A percentile compares a stretch with the other conserved stretches of the same genome.
Evolutionary conservation across 2,797 vertebrate genomes (phyloP).

Genomic region (Petrocephalus schoutedeni): DNA sequence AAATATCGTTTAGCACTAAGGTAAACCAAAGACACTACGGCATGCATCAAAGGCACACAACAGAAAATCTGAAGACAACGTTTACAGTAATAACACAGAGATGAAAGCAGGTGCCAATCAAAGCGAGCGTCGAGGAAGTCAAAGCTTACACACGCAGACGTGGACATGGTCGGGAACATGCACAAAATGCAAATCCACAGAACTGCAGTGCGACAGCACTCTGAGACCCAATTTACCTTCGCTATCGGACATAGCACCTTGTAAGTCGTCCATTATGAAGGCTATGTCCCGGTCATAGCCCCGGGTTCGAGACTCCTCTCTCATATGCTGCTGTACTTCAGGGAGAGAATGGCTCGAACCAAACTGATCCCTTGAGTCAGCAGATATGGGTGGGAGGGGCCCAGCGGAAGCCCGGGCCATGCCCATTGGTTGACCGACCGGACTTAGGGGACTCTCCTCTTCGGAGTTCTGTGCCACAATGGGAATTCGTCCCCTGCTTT

Average conservation of each 20-base stretch:
- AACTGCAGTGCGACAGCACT: constrained; percentile 68
- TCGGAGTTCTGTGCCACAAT: constrained; percentile 98
- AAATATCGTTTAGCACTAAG: constrained; percentile 54
- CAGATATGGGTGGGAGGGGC: constrained; percentile 94
- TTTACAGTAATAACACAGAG: constrained; percentile 43
- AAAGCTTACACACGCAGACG: constrained; percentile 45
- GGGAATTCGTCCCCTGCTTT: constrained; percentile 93
- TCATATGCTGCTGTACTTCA: constrained; percentile 98
- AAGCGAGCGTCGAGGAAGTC: constrained; percentile 53
- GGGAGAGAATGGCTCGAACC: constrained; percentile 98
- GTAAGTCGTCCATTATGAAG: constrained; percentile 99
- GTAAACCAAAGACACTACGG: constrained; percentile 30
- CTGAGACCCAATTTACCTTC: constrained; percentile 93
- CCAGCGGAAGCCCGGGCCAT: constrained; percentile 98
- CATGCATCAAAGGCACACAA: constrained; percentile 48
- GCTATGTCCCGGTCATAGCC: constrained; percentile 96
- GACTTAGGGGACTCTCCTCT: constrained; percentile 96
- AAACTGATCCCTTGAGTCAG: constrained; percentile 96
- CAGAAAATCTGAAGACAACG: constrained; percentile 45
- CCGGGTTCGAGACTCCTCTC: constrained; percentile 90
- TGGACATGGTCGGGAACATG: constrained; percentile 72
- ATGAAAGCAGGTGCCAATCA: constrained; percentile 40
- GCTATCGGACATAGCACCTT: constrained; percentile 99
- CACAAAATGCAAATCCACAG: constrained; percentile 73
- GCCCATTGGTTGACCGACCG: constrained; percentile 98